These are phyloP conservation scores for Thysanoteuthis rhombus DNA, from an alignment of 2,888 invertebrate genomes.

Conservation along the genomic window DNA sequence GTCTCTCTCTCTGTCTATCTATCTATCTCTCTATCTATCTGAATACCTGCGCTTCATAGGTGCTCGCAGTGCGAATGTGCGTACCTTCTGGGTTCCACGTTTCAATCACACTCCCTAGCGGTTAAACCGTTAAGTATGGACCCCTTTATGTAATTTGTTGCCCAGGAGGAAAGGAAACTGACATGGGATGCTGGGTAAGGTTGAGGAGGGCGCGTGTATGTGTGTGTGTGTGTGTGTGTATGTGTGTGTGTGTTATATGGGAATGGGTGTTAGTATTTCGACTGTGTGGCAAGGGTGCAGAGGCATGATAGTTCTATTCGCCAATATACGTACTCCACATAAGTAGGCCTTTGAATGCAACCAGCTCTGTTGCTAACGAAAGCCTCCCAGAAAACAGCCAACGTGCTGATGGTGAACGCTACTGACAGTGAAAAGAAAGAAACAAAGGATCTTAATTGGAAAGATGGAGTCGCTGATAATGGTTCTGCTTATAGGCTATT, in stretches of 20 bases:
- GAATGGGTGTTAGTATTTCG: neutral
- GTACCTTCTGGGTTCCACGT: too few relatives aligned
- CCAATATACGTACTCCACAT: neutral
- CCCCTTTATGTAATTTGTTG: neutral
- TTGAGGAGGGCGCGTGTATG: neutral
- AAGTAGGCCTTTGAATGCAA: neutral
- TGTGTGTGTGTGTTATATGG: too few relatives aligned
- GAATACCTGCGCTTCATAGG: neutral
- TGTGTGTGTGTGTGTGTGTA: neutral
- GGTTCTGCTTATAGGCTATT: neutral
- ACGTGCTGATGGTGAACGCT: neutral
- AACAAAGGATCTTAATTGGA: neutral
- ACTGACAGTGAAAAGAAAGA: too few relatives aligned
- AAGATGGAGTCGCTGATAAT: slow-evolving; percentile 12
- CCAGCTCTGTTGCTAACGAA: neutral
- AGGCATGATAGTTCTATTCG: too few relatives aligned
- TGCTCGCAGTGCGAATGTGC: neutral
- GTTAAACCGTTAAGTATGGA: neutral
- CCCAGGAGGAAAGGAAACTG: neutral
- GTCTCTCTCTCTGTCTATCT: too few relatives aligned
- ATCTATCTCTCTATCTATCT: too few relatives aligned
- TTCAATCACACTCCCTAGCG: neutral
- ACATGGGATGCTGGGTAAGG: neutral
- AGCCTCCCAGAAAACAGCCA: neutral
- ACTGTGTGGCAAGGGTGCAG: neutral